Conservation (phyloP, 1,140 invertebrate species). For the Eumeta japonica region DNA sequence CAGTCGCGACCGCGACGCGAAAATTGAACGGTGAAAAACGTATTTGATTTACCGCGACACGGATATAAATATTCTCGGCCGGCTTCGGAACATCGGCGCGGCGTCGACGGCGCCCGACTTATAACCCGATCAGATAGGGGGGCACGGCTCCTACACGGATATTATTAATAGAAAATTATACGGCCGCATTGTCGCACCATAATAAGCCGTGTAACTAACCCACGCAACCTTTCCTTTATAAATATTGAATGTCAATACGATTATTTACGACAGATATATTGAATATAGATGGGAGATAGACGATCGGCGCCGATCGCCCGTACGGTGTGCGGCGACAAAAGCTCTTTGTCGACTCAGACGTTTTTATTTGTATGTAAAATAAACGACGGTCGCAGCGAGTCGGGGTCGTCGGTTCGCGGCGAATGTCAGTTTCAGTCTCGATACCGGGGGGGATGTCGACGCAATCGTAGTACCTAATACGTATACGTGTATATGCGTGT, state of each 20-base stretch:
- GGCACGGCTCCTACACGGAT: no score
- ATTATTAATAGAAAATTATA: conserved; percentile 1
- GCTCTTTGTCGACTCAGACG: conserved; percentile 45
- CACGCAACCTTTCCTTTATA: conserved; percentile 49
- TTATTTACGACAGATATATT: conserved; percentile 47
- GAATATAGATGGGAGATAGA: conserved; percentile 54
- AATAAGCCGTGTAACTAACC: conserved; percentile 17
- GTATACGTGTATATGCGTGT: background rate
- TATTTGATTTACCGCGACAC: no score
- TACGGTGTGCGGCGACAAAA: conserved; percentile 44
- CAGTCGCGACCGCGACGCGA: no score
- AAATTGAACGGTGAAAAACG: no score
- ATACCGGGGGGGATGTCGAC: background rate
- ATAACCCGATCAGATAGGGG: no score
- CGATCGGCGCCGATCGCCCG: conserved; percentile 34
- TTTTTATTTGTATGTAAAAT: conserved; percentile 55
- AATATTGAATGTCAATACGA: conserved; percentile 50
- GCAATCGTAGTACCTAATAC: background rate
- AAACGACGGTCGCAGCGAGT: no score
- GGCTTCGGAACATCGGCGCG: no score
- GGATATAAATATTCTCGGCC: no score
- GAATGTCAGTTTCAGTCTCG: no score
- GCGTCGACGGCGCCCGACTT: no score
- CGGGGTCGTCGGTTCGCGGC: no score
- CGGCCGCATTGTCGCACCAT: conserved; percentile 8